Percentiles rank a stretch among this genome's conserved stretches.
phyloP scores from a whole-genome alignment of 1,140 invertebrate species.

The Glossosoma conforme region DNA sequence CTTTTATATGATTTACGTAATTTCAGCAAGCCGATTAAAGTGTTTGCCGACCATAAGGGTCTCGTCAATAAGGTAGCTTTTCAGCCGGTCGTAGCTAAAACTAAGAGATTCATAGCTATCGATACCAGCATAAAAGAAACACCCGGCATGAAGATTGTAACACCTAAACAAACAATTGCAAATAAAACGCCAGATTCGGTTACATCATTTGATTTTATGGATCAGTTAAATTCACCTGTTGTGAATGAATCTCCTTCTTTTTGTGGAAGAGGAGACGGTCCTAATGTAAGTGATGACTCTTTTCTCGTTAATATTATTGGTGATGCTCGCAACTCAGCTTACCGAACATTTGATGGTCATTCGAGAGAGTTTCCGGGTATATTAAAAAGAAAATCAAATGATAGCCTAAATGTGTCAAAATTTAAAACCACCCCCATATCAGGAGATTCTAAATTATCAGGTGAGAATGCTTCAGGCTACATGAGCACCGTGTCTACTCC shows the following conservation, averaged over 20 bases:
- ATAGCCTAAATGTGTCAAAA: background rate
- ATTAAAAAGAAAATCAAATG: background rate
- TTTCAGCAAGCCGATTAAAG: conserved; percentile 37
- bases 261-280: conserved; percentile 1
- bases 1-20: conserved; percentile 46
- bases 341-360: background rate
- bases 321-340: conserved; percentile 1
- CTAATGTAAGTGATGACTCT: conserved; percentile 20
- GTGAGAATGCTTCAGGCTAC: conserved; percentile 4
- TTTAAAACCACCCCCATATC: background rate
- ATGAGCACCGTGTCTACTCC: conserved; percentile 20
- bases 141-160: conserved; percentile 7
- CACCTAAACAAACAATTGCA: background rate
- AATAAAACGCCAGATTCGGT: conserved; percentile 14
- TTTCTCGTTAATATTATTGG: conserved; percentile 23
- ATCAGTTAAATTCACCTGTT: conserved; percentile 17
- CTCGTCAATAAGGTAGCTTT: conserved; percentile 41
- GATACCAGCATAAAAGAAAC: conserved; percentile 43
- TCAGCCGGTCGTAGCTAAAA: conserved; percentile 34
- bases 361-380: background rate
- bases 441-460: conserved; percentile 3
- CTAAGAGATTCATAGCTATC: conserved; percentile 36
- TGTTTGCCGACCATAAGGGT: conserved; percentile 41
- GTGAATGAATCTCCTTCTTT: conserved; percentile 3
- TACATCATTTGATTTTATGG: conserved; percentile 18